Conservation (phyloP, 2,797 vertebrate genomes). For the Syncerus caffer region DNA sequence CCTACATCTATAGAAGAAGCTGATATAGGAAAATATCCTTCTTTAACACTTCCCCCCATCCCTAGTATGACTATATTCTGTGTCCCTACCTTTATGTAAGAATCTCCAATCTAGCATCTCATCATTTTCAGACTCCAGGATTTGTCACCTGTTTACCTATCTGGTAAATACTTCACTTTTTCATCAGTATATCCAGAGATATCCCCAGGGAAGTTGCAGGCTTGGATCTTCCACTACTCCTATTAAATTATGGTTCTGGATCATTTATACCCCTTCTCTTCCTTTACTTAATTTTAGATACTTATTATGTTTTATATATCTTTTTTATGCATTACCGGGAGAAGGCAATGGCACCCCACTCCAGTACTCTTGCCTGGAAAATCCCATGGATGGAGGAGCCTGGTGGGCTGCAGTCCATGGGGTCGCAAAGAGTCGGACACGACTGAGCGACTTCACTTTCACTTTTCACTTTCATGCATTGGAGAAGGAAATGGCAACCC, state of each 20-base stretch:
- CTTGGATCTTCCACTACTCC: background rate
- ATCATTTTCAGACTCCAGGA: background rate
- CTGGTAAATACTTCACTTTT: background rate
- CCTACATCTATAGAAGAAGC: background rate
- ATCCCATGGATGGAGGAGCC: no score
- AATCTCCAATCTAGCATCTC: background rate
- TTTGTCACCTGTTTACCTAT: background rate
- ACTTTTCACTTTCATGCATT: no score
- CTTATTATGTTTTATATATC: background rate
- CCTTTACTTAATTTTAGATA: background rate
- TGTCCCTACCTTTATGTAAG: background rate
- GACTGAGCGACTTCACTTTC: no score
- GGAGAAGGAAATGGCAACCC: no score
- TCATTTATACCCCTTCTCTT: background rate
- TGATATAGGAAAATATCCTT: background rate
- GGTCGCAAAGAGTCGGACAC: no score
- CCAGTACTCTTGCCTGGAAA: no score
- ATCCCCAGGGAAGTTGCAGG: background rate
- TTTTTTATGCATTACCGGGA: background rate
- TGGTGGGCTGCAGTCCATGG: no score
- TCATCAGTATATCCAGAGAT: background rate
- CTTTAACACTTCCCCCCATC: background rate
- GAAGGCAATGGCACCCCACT: no score
- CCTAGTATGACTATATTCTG: background rate
- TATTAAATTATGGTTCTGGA: background rate